These are phyloP conservation scores for Sebastes nivosus DNA, from an alignment of 2,797 vertebrate species.

Conservation along the genomic window DNA sequence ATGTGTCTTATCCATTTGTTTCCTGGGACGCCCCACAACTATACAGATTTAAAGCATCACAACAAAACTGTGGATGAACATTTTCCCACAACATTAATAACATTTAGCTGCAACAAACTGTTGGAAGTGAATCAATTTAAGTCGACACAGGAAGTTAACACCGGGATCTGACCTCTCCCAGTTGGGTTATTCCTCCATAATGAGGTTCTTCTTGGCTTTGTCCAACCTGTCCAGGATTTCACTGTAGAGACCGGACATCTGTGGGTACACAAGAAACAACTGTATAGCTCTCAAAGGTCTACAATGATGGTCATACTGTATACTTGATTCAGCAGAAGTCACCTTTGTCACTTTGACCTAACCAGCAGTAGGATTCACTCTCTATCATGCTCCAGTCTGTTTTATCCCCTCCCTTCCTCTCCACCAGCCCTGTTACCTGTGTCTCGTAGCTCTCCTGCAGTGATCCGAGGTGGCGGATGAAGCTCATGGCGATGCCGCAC, in stretches of 20 bases:
- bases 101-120: constrained; percentile 4
- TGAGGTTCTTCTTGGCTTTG: constrained; percentile 77
- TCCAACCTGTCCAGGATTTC: constrained; percentile 87
- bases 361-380: constrained; percentile 5
- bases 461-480: constrained; percentile 86
- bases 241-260: constrained; percentile 89
- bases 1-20: neutral
- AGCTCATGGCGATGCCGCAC: constrained; percentile 89
- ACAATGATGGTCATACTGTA: neutral
- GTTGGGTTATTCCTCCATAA: constrained; percentile 72
- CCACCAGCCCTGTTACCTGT: constrained; percentile 78
- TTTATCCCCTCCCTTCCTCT: neutral
- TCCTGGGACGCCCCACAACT: no score
- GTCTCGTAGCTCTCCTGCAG: constrained; percentile 89
- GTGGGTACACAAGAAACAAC: constrained; percentile 44
- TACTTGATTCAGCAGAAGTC: neutral
- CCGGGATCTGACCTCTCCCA: neutral
- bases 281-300: neutral
- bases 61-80: neutral
- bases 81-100: constrained; percentile 6
- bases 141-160: neutral
- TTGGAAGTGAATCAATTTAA: neutral
- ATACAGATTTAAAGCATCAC: neutral
- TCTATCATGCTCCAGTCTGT: neutral
- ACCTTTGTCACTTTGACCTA: neutral